A percentile compares a stretch with the other conserved stretches of the same genome.
These are phyloP conservation scores for Nebria ingens DNA, from an alignment of 1,140 invertebrate species.

Conservation along the genomic window DNA sequence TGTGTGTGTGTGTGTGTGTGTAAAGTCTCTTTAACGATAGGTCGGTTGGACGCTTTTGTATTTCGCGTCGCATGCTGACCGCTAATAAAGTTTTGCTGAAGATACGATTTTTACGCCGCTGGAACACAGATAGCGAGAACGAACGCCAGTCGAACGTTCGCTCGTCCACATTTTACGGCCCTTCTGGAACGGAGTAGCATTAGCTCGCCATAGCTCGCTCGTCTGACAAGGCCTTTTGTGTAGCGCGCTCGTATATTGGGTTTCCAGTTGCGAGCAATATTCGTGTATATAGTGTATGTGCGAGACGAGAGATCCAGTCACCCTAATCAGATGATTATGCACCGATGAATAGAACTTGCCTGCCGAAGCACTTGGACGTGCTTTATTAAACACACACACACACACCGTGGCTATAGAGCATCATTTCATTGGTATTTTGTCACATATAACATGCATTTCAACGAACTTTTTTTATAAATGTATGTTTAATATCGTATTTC, in stretches of 20 bases:
- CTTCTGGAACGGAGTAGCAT: background rate
- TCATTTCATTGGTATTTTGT: too few species aligned
- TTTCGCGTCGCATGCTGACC: slow-evolving; percentile 1
- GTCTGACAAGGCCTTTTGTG: background rate
- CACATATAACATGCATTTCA: too few species aligned
- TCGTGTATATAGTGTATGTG: background rate
- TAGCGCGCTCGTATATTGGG: background rate
- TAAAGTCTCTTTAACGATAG: background rate
- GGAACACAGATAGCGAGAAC: background rate
- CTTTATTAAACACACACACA: background rate
- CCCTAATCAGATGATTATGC: background rate
- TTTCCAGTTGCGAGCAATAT: background rate
- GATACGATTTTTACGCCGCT: background rate
- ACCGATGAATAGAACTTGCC: background rate
- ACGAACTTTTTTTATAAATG: too few species aligned
- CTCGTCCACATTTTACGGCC: background rate
- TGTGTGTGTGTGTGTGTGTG: too few species aligned
- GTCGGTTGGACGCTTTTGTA: slow-evolving; percentile 4
- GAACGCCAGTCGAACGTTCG: too few species aligned
- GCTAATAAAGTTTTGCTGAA: slow-evolving; percentile 9
- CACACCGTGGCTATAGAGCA: too few species aligned
- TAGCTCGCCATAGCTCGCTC: background rate
- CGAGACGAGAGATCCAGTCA: background rate
- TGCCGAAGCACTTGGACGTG: background rate
- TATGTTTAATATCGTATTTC: too few species aligned